Evolutionary conservation across 2,797 vertebrate species (phyloP).

Genomic region (Cygnus olor): DNA sequence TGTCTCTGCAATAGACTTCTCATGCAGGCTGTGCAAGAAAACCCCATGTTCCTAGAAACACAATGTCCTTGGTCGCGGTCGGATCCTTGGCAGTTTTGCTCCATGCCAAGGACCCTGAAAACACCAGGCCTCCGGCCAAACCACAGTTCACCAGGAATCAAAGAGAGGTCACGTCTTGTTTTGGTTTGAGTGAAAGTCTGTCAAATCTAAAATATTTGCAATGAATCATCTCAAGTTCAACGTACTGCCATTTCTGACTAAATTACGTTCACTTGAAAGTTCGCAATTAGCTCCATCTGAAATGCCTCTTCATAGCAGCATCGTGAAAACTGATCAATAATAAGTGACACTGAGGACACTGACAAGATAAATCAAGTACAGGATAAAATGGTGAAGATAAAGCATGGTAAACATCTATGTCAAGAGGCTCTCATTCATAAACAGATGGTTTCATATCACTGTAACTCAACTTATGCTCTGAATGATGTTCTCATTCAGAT

Average conservation of each 20-base stretch:
- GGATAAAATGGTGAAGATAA: neutral
- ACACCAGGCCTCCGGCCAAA: neutral
- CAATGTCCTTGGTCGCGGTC: neutral
- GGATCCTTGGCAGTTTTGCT: neutral
- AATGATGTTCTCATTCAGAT: slow-evolving; percentile 10
- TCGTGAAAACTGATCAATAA: neutral
- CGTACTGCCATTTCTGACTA: neutral
- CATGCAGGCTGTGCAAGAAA: neutral
- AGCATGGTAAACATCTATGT: neutral
- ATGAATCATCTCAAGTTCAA: neutral
- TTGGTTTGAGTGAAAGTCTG: neutral
- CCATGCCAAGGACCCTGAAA: accelerated
- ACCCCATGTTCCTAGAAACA: neutral
- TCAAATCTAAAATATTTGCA: neutral
- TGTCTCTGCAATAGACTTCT: neutral
- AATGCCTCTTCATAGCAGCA: neutral
- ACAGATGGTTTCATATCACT: neutral
- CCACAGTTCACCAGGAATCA: neutral
- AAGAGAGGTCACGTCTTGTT: neutral
- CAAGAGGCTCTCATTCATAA: neutral
- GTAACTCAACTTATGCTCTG: neutral
- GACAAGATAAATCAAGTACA: neutral
- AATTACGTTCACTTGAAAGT: neutral
- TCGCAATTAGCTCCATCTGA: neutral
- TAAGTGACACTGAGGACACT: accelerated